Conservation (phyloP, 2,797 vertebrate genomes). For the Anguilla marmorata region DNA sequence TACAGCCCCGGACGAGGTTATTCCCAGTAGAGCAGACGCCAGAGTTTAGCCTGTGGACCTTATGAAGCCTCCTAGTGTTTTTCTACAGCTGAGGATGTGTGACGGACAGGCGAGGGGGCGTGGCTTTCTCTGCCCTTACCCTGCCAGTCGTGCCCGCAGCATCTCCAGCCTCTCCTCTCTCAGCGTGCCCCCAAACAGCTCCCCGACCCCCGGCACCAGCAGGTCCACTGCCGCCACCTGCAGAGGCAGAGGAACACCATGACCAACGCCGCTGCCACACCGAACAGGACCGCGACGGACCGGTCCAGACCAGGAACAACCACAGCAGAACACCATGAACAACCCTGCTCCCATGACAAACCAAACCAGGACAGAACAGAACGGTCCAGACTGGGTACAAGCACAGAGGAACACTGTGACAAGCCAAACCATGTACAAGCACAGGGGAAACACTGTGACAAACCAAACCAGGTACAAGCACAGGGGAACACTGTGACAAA, state of each 20-base stretch:
- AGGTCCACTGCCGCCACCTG: conserved; percentile 96
- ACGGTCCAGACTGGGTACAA: no score
- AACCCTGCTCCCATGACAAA: background rate
- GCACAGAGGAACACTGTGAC: no score
- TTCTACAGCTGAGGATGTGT: background rate
- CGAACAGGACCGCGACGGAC: background rate
- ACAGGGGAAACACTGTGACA: no score
- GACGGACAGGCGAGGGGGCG: background rate
- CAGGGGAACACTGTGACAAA: no score
- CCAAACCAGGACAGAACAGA: background rate
- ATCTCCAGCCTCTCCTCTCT: conserved; percentile 87
- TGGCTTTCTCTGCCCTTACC: conserved; percentile 65
- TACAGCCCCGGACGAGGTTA: background rate
- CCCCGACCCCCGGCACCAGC: conserved; percentile 90
- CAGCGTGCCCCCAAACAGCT: conserved; percentile 91
- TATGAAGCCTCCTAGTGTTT: background rate
- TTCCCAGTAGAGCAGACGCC: background rate
- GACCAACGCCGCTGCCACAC: background rate
- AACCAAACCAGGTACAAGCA: no score
- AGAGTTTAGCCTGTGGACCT: background rate
- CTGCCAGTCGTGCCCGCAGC: conserved; percentile 77
- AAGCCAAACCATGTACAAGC: no score
- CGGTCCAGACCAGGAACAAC: background rate
- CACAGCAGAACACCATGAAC: background rate
- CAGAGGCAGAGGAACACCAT: conserved; percentile 36